Evolutionary conservation across 2,797 vertebrate species (phyloP), one percentile per base, ranked within the genome.

Genomic region (Hyperoplus lanceolatus): DNA sequence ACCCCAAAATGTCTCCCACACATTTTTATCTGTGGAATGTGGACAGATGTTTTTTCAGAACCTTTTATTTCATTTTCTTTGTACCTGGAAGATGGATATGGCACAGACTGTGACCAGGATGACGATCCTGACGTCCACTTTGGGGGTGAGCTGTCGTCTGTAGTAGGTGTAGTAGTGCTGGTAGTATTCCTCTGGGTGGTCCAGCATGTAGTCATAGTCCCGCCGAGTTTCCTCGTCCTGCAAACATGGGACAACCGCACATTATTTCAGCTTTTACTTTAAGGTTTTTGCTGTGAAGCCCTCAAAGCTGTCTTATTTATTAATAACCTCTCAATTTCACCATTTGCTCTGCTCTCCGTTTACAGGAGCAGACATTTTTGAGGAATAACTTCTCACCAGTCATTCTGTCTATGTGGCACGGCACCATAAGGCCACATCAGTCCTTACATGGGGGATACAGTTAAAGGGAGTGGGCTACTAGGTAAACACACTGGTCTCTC

Each of bases 151-250:
- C 63, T 95, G 95, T 75, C 97, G 92, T 81, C 97, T 94, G 89
- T 99, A 99, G 92, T 99, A 99, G 75, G 97, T 94, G 65, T 99
- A 99, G 86, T 98, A 99, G 84, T 99, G 98, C 63, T 97, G 96
- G 85, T 98, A 99, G 87, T 98, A 97, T 72, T 99, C 96, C 79
- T 99, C 98, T 0, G 98, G 98, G 62, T 99, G 97, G 86, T 99
- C 98, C 94, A 99, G 91, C 98, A 99, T 98, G 81, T 99, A 98
- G 89, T 99, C 97, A 41, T 99, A 99, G 84, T 99, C 98, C 80
- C 95, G 96, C 4, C 98, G 96, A 0, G 95, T 96, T 51, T 99
- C 98, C 87, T 99, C 98, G 94, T 99, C 98, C 98, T 99, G 53
- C 66, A 75, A 42, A 61, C 18, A 51, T 9, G 61, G 29, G 1